Conservation (phyloP, 2,888 invertebrate species). For the Ommatoiulus sabulosus region DNA sequence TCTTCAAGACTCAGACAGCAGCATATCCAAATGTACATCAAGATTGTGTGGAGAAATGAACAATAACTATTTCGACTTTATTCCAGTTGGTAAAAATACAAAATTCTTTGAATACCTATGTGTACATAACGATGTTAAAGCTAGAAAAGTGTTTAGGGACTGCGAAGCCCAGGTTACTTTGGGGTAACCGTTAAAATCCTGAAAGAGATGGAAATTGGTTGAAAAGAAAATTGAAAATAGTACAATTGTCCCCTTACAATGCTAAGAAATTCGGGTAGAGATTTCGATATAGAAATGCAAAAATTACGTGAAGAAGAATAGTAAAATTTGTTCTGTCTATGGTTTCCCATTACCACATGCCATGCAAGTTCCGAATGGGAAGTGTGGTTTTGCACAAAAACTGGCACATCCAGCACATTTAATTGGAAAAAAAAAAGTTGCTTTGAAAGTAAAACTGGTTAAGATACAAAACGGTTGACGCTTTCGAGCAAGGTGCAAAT, state of each 20-base stretch:
- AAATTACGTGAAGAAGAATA: neutral
- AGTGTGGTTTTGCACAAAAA: neutral
- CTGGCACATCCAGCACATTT: conserved; percentile 34
- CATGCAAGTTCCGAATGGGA: conserved; percentile 7
- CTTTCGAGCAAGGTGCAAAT: neutral
- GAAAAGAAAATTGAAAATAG: neutral
- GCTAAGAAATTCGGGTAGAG: neutral
- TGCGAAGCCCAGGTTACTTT: neutral
- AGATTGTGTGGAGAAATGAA: neutral
- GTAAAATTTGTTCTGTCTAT: conserved; percentile 10
- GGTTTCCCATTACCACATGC: neutral
- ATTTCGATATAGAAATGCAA: neutral
- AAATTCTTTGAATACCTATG: conserved; percentile 17
- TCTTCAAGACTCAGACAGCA: conserved; percentile 8
- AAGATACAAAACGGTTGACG: neutral
- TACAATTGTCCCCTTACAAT: neutral
- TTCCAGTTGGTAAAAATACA: conserved; percentile 9
- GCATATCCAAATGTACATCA: conserved; percentile 19
- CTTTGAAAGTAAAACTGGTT: neutral
- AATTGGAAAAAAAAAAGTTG: neutral
- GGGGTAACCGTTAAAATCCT: neutral
- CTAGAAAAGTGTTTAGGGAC: conserved; percentile 5
- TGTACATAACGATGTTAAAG: neutral
- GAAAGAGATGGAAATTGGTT: neutral
- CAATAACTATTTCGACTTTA: neutral